A percentile compares a stretch with the other conserved stretches of the same genome.
Evolutionary conservation across 2,113 vertebrate genomes (phyloP).

Genomic region (Rhinoptilus africanus): DNA sequence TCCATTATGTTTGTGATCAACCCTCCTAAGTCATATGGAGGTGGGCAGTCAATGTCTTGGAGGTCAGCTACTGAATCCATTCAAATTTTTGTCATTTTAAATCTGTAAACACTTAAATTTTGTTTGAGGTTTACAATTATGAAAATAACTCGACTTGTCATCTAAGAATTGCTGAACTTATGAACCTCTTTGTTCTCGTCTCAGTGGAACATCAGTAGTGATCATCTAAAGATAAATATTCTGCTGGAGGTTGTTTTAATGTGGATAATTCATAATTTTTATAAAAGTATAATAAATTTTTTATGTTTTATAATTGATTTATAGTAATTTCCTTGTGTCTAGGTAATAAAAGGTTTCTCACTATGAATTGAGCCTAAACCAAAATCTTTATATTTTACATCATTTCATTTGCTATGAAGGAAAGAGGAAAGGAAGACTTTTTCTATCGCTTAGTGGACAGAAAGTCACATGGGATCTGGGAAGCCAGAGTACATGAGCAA

Average conservation of each 20-base stretch:
- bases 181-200: background rate
- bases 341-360: background rate
- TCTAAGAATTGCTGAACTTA: background rate
- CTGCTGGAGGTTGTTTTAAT: background rate
- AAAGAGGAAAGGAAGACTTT: background rate
- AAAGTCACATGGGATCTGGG: background rate
- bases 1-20: background rate
- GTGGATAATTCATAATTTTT: background rate
- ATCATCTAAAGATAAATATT: background rate
- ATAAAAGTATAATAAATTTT: background rate
- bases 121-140: background rate
- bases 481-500: background rate
- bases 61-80: background rate
- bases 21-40: accelerated
- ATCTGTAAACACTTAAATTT: background rate
- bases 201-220: background rate
- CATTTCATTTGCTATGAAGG: background rate
- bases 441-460: background rate
- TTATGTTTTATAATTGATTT: background rate
- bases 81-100: background rate
- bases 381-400: background rate
- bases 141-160: background rate
- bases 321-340: background rate
- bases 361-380: background rate
- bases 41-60: background rate